Percentiles rank a stretch among this genome's conserved stretches.
These are phyloP conservation scores for Bettongia penicillata DNA, from an alignment of 2,113 vertebrate species.

Conservation along the genomic window DNA sequence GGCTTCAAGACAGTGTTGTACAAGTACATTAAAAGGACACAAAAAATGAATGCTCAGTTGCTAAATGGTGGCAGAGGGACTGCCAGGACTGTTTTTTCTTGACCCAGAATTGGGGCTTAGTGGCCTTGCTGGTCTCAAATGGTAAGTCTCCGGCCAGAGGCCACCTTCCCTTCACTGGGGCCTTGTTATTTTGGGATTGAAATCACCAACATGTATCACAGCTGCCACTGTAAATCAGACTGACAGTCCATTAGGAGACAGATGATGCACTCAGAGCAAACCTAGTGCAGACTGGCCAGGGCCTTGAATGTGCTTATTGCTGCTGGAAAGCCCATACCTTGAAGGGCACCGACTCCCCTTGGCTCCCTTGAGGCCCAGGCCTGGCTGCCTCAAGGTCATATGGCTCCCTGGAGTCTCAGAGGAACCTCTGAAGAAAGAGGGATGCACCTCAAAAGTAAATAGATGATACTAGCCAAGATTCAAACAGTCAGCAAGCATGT, in stretches of 20 bases:
- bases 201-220: conserved; percentile 73
- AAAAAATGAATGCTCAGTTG: neutral
- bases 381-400: neutral
- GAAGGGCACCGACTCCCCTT: conserved; percentile 8
- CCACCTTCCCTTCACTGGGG: conserved; percentile 65
- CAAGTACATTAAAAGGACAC: neutral
- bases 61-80: neutral
- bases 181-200: conserved; percentile 68
- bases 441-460: neutral
- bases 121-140: neutral
- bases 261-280: conserved; percentile 62
- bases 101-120: neutral
- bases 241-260: conserved; percentile 76
- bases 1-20: neutral
- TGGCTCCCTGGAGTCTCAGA: neutral
- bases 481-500: conserved; percentile 23
- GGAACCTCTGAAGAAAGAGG: neutral
- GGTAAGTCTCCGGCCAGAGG: neutral
- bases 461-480: neutral
- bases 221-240: conserved; percentile 75
- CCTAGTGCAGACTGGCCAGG: conserved; percentile 50
- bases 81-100: conserved; percentile 23
- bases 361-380: conserved; percentile 9
- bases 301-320: conserved; percentile 58
- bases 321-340: conserved; percentile 29